phyloP scores from a whole-genome alignment of 2,888 invertebrate genomes.

The Catocala nupta region DNA sequence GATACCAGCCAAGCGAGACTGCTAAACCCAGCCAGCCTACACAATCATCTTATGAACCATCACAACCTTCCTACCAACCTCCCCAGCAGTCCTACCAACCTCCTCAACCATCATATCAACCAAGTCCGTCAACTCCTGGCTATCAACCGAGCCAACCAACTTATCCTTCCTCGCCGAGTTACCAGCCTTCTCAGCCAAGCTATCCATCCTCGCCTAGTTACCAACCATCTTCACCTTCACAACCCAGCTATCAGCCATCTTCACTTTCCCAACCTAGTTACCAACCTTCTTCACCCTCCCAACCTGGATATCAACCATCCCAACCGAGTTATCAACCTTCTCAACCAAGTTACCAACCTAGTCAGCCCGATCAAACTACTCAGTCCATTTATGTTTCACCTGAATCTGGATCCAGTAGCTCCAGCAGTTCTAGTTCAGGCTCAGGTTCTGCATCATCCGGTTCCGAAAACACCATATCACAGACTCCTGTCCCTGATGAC shows the following conservation, averaged over 20 bases:
- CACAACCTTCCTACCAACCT: conserved; percentile 50
- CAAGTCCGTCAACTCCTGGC: conserved; percentile 42
- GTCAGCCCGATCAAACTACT: conserved; percentile 42
- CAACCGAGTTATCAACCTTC: conserved; percentile 57
- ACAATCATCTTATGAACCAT: conserved; percentile 49
- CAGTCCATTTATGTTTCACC: conserved; percentile 32
- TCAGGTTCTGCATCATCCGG: conserved; percentile 28
- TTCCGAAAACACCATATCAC: conserved; percentile 33
- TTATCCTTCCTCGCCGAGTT: conserved; percentile 47
- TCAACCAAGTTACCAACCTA: conserved; percentile 55
- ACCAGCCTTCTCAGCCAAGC: conserved; percentile 51
- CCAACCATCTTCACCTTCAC: conserved; percentile 51
- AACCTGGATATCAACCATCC: conserved; percentile 54
- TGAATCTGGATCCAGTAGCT: conserved; percentile 15
- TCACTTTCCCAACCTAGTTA: conserved; percentile 52
- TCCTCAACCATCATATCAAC: conserved; percentile 57
- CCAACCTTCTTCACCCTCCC: conserved; percentile 45
- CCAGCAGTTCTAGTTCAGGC: conserved; percentile 21
- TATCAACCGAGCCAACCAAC: conserved; percentile 54
- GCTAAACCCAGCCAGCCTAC: conserved; percentile 46
- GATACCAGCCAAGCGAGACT: conserved; percentile 54
- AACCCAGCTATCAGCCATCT: conserved; percentile 51
- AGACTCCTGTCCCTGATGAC: conserved; percentile 62
- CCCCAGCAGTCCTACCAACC: conserved; percentile 54
- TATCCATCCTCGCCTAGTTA: conserved; percentile 42